Evolutionary conservation across 2,888 invertebrate species (phyloP).

Genomic region (Dendrolimus pini): DNA sequence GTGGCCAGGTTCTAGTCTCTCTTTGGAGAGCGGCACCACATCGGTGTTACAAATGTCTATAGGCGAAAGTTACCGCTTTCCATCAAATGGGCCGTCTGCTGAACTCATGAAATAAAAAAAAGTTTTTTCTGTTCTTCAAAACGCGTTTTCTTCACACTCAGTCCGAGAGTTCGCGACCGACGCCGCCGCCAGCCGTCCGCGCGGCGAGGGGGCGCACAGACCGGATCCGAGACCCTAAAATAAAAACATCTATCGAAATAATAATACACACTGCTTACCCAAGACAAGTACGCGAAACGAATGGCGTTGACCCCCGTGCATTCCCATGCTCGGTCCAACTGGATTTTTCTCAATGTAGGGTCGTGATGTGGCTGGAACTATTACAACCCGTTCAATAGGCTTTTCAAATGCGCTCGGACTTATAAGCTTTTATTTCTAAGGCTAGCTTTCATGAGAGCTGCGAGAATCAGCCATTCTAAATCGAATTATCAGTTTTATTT

Average conservation of each 20-base stretch:
- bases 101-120: too few relatives aligned
- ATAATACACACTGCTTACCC: slow-evolving; percentile 70
- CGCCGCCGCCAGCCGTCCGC: slow-evolving; percentile 42
- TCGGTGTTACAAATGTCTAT: too few relatives aligned
- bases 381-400: slow-evolving; percentile 39
- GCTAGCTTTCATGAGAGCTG: slow-evolving; percentile 55
- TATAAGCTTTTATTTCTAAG: slow-evolving; percentile 69
- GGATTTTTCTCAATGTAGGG: slow-evolving; percentile 68
- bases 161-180: too few relatives aligned
- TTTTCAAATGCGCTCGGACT: slow-evolving; percentile 63
- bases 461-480: slow-evolving; percentile 8
- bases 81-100: too few relatives aligned
- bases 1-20: too few relatives aligned
- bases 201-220: slow-evolving; percentile 66
- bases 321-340: slow-evolving; percentile 68
- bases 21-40: too few relatives aligned
- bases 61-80: too few relatives aligned
- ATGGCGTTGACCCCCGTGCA: slow-evolving; percentile 74
- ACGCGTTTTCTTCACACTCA: too few relatives aligned
- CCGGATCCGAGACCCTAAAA: slow-evolving; percentile 74
- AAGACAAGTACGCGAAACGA: slow-evolving; percentile 70
- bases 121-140: too few relatives aligned
- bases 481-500: background rate
- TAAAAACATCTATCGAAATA: slow-evolving; percentile 75
- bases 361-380: slow-evolving; percentile 37